Percentiles rank a stretch among this genome's conserved stretches.
phyloP scores from a whole-genome alignment of 2,797 vertebrate species.

The Pseudochirops cupreus region DNA sequence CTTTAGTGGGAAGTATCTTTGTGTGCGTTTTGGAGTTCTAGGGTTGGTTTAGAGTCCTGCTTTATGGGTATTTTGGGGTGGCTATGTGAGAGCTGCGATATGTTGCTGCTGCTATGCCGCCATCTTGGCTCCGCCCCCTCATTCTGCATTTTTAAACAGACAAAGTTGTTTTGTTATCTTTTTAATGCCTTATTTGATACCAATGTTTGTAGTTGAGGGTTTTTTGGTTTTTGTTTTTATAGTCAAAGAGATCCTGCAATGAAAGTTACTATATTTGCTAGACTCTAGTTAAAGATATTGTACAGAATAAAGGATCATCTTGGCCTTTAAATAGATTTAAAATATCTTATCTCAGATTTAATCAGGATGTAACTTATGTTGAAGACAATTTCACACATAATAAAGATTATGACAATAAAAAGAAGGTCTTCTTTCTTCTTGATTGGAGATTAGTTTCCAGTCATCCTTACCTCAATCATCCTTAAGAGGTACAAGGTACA shows the following conservation, averaged over 20 bases:
- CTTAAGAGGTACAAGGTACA: too few species aligned
- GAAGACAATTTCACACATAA: conserved; percentile 89
- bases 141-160: conserved; percentile 84
- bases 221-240: conserved; percentile 81
- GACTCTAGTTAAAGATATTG: conserved; percentile 83
- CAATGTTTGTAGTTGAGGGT: conserved; percentile 76
- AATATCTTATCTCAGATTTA: conserved; percentile 76
- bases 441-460: too few species aligned
- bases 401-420: conserved; percentile 84
- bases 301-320: conserved; percentile 81
- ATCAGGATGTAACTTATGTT: conserved; percentile 90
- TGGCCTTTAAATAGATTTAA: conserved; percentile 78
- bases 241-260: conserved; percentile 81
- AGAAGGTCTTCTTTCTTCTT: too few species aligned
- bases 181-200: conserved; percentile 85
- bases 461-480: too few species aligned
- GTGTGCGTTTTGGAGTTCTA: too few species aligned
- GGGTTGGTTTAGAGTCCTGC: too few species aligned
- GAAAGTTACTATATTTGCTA: conserved; percentile 85
- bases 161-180: conserved; percentile 83
- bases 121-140: too few species aligned
- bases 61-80: too few species aligned
- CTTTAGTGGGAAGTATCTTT: too few species aligned
- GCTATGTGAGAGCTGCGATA: too few species aligned
- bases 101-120: too few species aligned